Conservation (phyloP, 2,888 invertebrate genomes). For the Dorcus parallelipipedus region DNA sequence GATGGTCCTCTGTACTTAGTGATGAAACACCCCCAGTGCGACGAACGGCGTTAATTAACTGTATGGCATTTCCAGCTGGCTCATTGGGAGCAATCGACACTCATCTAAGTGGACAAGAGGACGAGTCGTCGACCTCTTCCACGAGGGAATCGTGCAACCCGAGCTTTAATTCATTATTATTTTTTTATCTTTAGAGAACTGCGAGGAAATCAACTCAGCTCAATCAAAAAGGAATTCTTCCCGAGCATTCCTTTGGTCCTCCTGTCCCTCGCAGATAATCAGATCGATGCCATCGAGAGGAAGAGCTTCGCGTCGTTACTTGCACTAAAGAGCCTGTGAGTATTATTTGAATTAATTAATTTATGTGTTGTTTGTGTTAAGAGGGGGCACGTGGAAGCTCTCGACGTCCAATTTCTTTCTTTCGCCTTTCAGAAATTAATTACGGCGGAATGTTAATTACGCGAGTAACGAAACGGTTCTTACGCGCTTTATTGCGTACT, state of each 20-base stretch:
- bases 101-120: too few relatives aligned
- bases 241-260: conserved; percentile 45
- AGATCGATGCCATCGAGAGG: conserved; percentile 41
- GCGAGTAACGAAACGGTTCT: neutral
- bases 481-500: neutral
- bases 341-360: conserved; percentile 22
- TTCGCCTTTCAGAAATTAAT: conserved; percentile 5
- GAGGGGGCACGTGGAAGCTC: neutral
- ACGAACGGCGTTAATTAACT: too few relatives aligned
- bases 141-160: neutral
- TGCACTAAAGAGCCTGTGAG: conserved; percentile 50
- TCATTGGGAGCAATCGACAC: too few relatives aligned
- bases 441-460: too few relatives aligned
- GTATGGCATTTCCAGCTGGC: too few relatives aligned
- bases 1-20: too few relatives aligned
- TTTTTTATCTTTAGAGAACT: conserved; percentile 37
- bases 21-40: too few relatives aligned
- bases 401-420: neutral
- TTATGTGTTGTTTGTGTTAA: conserved; percentile 12
- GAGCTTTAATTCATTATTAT: neutral
- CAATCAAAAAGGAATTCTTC: conserved; percentile 42
- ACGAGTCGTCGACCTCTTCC: too few relatives aligned
- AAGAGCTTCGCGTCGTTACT: conserved; percentile 46
- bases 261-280: conserved; percentile 53
- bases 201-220: conserved; percentile 47